Percentiles rank a stretch among this genome's conserved stretches.
Conservation (phyloP, 2,888 invertebrate species). For the Harpalus rubripes region DNA sequence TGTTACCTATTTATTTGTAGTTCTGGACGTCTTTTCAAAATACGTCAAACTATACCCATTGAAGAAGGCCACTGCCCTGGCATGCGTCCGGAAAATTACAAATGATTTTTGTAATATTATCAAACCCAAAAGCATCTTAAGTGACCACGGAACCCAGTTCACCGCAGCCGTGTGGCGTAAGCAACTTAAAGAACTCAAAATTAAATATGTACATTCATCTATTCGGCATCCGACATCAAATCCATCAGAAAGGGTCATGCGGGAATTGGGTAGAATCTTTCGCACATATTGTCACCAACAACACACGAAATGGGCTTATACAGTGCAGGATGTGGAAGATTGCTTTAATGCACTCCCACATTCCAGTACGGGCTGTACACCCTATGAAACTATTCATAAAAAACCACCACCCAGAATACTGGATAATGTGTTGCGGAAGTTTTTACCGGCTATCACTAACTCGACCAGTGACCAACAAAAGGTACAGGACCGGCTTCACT, state of each 20-base stretch:
- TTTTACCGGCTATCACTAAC: no score
- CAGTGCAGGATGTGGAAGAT: neutral
- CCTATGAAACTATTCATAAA: neutral
- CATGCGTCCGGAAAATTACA: neutral
- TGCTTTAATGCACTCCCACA: conserved; percentile 41
- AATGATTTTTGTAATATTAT: conserved; percentile 1
- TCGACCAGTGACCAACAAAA: no score
- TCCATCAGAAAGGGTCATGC: conserved; percentile 50
- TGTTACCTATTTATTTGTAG: conserved; percentile 26
- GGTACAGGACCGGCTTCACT: no score
- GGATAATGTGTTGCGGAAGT: neutral
- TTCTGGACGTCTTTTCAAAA: neutral
- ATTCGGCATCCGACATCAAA: conserved; percentile 60
- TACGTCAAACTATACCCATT: conserved; percentile 34
- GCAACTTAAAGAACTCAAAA: neutral
- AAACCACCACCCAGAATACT: neutral
- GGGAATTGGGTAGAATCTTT: conserved; percentile 34
- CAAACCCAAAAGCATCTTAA: conserved; percentile 24
- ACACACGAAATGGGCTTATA: neutral
- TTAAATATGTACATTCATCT: conserved; percentile 52
- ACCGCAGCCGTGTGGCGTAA: conserved; percentile 27
- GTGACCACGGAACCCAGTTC: conserved; percentile 63
- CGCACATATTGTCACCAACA: neutral
- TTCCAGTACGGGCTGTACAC: conserved; percentile 55
- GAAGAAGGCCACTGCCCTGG: conserved; percentile 43